Evolutionary conservation across 2,113 vertebrate species (phyloP).

Genomic region (Felis catus): DNA sequence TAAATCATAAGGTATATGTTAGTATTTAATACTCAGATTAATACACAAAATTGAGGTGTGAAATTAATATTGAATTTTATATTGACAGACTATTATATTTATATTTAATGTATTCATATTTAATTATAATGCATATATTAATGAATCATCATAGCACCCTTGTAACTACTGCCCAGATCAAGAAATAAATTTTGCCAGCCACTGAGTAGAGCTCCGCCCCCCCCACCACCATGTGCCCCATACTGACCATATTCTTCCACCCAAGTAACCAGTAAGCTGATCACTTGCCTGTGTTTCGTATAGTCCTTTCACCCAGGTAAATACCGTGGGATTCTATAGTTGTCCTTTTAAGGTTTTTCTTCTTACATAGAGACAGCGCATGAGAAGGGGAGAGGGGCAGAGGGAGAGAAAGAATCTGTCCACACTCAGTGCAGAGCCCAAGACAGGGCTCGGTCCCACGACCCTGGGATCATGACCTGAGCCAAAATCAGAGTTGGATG

Average conservation of each 20-base stretch:
- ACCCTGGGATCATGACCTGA: too few species aligned
- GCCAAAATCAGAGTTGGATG: too few species aligned
- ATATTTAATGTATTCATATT: background rate
- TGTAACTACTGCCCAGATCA: background rate
- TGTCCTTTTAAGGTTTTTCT: background rate
- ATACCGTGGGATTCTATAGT: background rate
- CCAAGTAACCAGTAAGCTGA: background rate
- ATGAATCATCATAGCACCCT: background rate
- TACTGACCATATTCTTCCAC: too few species aligned
- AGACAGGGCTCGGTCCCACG: too few species aligned
- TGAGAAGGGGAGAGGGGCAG: too few species aligned
- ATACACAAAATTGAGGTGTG: background rate
- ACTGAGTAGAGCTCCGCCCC: background rate
- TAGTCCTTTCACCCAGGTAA: background rate
- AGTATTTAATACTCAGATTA: background rate
- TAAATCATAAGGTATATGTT: background rate
- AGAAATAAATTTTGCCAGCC: background rate
- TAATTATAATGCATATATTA: background rate
- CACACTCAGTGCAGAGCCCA: too few species aligned
- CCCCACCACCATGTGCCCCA: rapidly evolving
- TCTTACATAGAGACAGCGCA: too few species aligned
- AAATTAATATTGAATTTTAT: background rate
- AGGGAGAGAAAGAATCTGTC: too few species aligned
- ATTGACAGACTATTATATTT: background rate
- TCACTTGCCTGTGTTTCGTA: background rate